Conservation (phyloP, 2,113 vertebrate genomes). For the Tragelaphus buxtoni region DNA sequence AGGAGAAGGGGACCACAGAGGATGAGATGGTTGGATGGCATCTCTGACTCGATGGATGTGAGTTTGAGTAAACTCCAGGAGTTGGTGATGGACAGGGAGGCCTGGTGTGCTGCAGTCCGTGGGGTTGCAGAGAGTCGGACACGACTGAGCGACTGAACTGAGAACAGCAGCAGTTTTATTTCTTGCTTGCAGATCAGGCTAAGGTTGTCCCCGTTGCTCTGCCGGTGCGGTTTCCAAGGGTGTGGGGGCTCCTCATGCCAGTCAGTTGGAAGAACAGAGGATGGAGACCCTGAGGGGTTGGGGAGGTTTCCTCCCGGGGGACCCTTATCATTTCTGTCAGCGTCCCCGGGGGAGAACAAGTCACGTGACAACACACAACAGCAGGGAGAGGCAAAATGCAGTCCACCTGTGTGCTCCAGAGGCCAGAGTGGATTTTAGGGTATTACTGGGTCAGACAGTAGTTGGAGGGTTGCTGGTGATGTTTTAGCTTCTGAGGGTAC, state of each 20-base stretch:
- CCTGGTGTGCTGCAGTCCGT: background rate
- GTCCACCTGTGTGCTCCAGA: background rate
- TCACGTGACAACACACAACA: fast-evolving
- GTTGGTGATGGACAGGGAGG: background rate
- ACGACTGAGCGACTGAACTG: background rate
- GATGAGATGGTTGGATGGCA: background rate
- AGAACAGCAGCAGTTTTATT: fast-evolving
- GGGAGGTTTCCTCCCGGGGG: fast-evolving
- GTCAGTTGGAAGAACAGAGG: background rate
- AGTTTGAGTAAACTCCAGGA: background rate
- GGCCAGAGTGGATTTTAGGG: background rate
- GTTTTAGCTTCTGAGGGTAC: background rate
- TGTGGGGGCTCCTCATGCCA: background rate
- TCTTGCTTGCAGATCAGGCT: background rate
- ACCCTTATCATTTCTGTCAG: background rate
- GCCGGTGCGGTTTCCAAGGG: background rate
- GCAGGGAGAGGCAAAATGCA: fast-evolving
- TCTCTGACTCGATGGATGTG: background rate
- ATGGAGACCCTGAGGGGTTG: background rate
- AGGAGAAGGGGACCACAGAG: background rate
- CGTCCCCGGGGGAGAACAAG: fast-evolving
- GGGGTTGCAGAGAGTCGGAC: background rate
- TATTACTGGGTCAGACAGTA: background rate
- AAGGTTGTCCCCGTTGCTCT: background rate
- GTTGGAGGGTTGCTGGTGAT: background rate